Evolutionary conservation across 2,113 vertebrate species (phyloP).

Genomic region (Chaenogobius annularis): DNA sequence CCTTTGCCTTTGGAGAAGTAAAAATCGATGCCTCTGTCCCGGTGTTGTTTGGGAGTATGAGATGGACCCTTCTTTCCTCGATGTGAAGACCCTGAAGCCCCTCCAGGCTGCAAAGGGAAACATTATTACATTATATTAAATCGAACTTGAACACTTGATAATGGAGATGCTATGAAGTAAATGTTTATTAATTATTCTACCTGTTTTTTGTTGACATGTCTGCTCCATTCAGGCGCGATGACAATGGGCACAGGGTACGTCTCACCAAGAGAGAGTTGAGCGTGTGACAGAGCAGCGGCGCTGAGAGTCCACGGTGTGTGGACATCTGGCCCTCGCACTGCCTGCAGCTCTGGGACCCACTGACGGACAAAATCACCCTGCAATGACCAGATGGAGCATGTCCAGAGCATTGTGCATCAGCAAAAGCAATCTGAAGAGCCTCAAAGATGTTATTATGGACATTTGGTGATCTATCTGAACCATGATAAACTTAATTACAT

Average conservation of each 20-base stretch:
- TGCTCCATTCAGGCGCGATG: constrained; percentile 79
- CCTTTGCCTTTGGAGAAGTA: constrained; percentile 81
- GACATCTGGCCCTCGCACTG: constrained; percentile 70
- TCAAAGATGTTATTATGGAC: neutral
- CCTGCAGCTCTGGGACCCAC: constrained; percentile 81
- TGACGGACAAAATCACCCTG: constrained; percentile 80
- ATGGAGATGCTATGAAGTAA: neutral
- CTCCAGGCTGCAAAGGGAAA: constrained; percentile 55
- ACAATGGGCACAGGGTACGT: constrained; percentile 80
- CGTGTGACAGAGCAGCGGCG: constrained; percentile 62
- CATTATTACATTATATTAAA: neutral
- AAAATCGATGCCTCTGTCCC: constrained; percentile 80
- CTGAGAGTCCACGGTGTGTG: constrained; percentile 81
- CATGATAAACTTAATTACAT: neutral
- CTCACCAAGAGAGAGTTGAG: constrained; percentile 65
- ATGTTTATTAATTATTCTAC: constrained; percentile 42
- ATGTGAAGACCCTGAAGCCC: constrained; percentile 35
- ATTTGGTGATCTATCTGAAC: neutral
- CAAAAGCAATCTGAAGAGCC: neutral
- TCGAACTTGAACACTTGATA: neutral
- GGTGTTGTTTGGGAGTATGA: constrained; percentile 58
- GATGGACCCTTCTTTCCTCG: constrained; percentile 71
- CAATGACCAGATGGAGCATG: neutral
- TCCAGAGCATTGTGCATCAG: neutral
- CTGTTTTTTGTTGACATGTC: constrained; percentile 70